These are phyloP conservation scores for Cichlasoma orientale DNA, from an alignment of 2,797 vertebrate genomes.

Conservation along the genomic window DNA sequence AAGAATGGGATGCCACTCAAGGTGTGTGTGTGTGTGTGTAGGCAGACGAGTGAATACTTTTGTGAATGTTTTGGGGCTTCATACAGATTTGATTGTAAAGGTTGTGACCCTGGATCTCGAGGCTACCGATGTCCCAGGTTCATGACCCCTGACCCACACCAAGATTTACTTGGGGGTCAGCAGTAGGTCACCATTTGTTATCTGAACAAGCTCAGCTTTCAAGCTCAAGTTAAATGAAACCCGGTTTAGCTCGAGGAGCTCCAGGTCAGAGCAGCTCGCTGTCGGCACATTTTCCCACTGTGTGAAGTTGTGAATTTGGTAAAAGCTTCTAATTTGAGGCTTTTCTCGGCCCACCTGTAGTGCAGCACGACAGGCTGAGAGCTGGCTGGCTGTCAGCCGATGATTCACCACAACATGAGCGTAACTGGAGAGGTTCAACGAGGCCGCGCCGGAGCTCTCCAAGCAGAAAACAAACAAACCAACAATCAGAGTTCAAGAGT, in stretches of 20 bases:
- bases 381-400: background rate
- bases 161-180: background rate
- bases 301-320: background rate
- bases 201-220: background rate
- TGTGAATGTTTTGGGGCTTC: too few species aligned
- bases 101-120: too few species aligned
- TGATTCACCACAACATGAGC: background rate
- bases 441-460: background rate
- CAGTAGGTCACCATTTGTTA: accelerated
- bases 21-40: too few species aligned
- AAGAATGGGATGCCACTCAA: too few species aligned
- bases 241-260: too few species aligned
- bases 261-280: too few species aligned
- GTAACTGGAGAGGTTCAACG: background rate
- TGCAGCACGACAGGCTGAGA: background rate
- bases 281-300: background rate
- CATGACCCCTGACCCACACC: background rate
- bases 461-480: background rate
- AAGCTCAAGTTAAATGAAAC: too few species aligned
- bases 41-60: too few species aligned
- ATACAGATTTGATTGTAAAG: too few species aligned
- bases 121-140: background rate
- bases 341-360: background rate
- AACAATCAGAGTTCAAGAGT: background rate
- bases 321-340: constrained; percentile 9